These are phyloP conservation scores for Neodontobutis hainanensis DNA, from an alignment of 2,113 vertebrate genomes.

Conservation along the genomic window DNA sequence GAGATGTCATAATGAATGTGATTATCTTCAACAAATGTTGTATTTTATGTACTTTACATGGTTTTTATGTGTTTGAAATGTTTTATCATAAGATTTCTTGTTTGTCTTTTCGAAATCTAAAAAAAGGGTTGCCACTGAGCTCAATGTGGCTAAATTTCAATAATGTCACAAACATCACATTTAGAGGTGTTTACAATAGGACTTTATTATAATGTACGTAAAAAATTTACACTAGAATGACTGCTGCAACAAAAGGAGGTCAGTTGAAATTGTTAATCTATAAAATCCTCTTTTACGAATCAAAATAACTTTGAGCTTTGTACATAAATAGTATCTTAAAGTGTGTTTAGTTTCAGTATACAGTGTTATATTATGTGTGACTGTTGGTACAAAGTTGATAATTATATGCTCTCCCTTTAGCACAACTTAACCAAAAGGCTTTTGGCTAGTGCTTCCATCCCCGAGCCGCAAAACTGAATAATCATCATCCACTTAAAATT, in stretches of 20 bases:
- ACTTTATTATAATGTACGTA: no score
- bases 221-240: no score
- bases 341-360: background rate
- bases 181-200: no score
- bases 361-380: slow-evolving; percentile 14
- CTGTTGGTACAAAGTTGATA: slow-evolving; percentile 20
- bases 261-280: background rate
- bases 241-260: background rate
- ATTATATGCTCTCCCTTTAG: slow-evolving; percentile 35
- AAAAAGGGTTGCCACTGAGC: background rate
- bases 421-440: slow-evolving; percentile 13
- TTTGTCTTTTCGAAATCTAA: no score
- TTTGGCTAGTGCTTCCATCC: slow-evolving; percentile 11
- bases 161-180: no score
- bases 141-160: background rate
- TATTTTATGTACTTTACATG: no score
- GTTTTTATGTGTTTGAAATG: no score
- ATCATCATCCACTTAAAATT: slow-evolving; percentile 29
- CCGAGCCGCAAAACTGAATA: slow-evolving; percentile 25
- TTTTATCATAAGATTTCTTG: no score
- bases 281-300: background rate
- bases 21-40: no score
- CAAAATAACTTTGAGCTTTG: background rate
- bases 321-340: background rate
- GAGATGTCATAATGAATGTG: no score